Base-by-base conservation (phyloP, 2,797 vertebrate genomes). In the Sebastes cheni region DNA sequence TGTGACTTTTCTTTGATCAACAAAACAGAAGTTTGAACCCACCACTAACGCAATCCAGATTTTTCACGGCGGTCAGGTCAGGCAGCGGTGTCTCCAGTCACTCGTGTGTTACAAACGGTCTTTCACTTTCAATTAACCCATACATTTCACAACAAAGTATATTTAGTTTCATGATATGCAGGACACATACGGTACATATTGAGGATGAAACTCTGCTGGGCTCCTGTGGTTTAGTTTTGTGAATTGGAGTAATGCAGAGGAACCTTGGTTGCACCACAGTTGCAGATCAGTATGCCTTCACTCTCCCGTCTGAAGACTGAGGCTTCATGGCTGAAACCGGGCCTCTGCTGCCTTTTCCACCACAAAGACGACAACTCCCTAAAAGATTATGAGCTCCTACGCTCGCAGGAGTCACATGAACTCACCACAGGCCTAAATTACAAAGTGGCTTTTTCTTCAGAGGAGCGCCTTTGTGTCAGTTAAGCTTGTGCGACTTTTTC, bases 401-500 rank as follows among this genome's bases (percentile, higher is more conserved):
- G 92, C 88, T 73, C 52, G 76, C 83, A 85, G 80, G 87, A 95
- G 90, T 93, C 93, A 71, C 91, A 90, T 88, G 90, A 92, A 89
- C 84, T 81, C 67, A 91, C 94, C 95, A 65, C 94, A 94, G 86
- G 73, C 82, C 92, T 72, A 95, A 95, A 96, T 96, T 94, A 96
- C 92, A 95, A 94, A 92, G 90, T 89, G 67, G 76, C 77, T 80
- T 92, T 52, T 84, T 77, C 89, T 88, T 88, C 82, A 91, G 92
- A 87, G 86, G 91, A 80, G 84, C 7, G 80, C 75, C 77, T 91
- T 91, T 88, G 81, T 89, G 82, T 89, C 71, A 74, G 52, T 83
- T 88, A 67, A 84, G 66, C 77, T 72, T 54, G 42, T 61, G 39
- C 10, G 16, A 80, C 72, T 77, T 83, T 58, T 83, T 90, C 52